phyloP scores from a whole-genome alignment of 2,888 invertebrate genomes.

The Lathronympha strigana region DNA sequence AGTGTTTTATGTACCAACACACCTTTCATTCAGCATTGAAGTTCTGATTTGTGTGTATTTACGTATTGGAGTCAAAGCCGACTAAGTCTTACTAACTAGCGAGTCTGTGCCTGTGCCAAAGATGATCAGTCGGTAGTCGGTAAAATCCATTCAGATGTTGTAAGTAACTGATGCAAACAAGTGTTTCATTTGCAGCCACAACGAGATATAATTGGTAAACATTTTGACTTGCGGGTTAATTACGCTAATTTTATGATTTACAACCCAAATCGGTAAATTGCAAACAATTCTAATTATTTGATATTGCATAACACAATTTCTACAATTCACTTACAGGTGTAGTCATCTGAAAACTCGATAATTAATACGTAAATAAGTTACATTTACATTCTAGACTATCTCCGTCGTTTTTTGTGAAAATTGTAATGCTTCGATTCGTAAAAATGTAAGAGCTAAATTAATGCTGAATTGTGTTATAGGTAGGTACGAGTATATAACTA shows the following conservation, averaged over 20 bases:
- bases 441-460: too few relatives aligned
- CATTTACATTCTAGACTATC: too few relatives aligned
- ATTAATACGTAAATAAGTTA: too few relatives aligned
- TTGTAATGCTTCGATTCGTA: too few relatives aligned
- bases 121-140: background rate
- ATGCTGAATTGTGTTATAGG: too few relatives aligned
- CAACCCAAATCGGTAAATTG: background rate
- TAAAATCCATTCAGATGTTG: background rate
- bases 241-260: background rate
- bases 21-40: background rate
- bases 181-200: background rate
- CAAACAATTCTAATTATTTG: background rate
- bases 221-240: background rate
- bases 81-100: background rate
- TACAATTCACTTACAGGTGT: background rate
- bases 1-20: background rate
- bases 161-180: background rate
- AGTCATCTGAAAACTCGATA: too few relatives aligned
- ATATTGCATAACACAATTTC: conserved; percentile 1
- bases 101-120: background rate
- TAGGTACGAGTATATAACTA: too few relatives aligned
- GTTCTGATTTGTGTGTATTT: background rate
- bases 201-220: background rate
- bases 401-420: too few relatives aligned
- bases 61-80: background rate